Evolutionary conservation across 2,797 vertebrate species (phyloP).

Genomic region (Channallabes apus): DNA sequence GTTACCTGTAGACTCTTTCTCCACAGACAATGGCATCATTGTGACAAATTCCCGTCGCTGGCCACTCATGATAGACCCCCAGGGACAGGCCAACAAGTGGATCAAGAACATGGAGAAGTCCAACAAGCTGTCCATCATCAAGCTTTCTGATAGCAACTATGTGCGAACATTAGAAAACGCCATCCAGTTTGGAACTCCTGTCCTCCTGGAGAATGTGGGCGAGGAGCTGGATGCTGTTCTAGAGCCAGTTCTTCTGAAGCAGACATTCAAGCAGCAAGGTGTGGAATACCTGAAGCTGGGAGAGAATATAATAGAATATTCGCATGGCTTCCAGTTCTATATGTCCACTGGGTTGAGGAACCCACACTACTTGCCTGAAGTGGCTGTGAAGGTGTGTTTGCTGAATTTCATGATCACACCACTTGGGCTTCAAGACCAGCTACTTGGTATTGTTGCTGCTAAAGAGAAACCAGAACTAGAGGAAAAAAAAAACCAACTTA

Average conservation of each 20-base stretch:
- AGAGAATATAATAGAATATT: conserved; percentile 91
- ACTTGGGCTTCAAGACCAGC: conserved; percentile 90
- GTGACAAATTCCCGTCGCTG: conserved; percentile 90
- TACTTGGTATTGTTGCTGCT: conserved; percentile 89
- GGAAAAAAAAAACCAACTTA: conserved; percentile 91
- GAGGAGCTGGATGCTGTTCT: conserved; percentile 91
- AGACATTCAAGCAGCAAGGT: conserved; percentile 91
- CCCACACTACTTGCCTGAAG: conserved; percentile 94
- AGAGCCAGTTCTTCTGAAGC: conserved; percentile 87
- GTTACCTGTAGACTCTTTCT: conserved; percentile 89
- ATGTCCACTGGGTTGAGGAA: conserved; percentile 91
- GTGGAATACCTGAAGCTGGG: conserved; percentile 90
- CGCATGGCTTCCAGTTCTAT: conserved; percentile 86
- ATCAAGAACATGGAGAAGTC: conserved; percentile 92
- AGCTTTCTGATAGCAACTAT: conserved; percentile 84
- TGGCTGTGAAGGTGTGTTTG: conserved; percentile 91
- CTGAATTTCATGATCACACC: conserved; percentile 97
- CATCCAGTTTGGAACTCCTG: conserved; percentile 87
- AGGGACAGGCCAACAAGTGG: conserved; percentile 96
- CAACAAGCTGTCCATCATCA: conserved; percentile 85
- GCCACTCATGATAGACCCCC: conserved; percentile 94
- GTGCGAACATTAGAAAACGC: conserved; percentile 84
- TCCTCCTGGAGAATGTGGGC: conserved; percentile 87
- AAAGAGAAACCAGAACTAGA: conserved; percentile 92
- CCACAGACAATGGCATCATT: conserved; percentile 90